Conservation (phyloP, 2,113 vertebrate genomes). For the Xiphorhynchus elegans region DNA sequence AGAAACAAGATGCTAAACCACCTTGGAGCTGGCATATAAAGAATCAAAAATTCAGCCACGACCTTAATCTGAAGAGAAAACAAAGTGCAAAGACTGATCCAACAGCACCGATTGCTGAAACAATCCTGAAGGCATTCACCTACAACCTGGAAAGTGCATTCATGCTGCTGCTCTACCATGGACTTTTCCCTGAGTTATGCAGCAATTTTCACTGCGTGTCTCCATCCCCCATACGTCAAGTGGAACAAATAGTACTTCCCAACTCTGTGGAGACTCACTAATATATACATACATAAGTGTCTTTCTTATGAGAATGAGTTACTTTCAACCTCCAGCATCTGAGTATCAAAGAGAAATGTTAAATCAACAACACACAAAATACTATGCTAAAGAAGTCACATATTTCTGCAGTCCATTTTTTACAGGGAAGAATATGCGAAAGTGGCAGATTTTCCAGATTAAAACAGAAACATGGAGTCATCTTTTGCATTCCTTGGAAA, state of each 20-base stretch:
- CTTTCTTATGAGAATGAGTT: neutral
- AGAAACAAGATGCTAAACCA: neutral
- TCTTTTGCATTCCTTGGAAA: neutral
- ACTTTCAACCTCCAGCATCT: neutral
- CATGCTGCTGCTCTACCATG: neutral
- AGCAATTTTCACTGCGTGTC: neutral
- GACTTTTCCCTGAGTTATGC: neutral
- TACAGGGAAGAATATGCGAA: neutral
- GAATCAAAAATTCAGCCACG: neutral
- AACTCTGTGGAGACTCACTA: neutral
- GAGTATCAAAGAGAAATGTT: neutral
- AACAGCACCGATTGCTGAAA: neutral
- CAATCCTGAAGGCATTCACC: neutral
- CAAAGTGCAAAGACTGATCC: neutral
- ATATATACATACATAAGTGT: neutral
- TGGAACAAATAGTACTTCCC: neutral
- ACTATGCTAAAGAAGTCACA: neutral
- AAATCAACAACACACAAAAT: neutral
- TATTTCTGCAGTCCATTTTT: neutral
- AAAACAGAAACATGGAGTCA: neutral
- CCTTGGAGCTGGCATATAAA: rapidly evolving
- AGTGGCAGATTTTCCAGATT: neutral
- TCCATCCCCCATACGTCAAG: neutral
- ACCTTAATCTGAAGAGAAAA: neutral
- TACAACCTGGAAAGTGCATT: neutral